Evolutionary conservation across 23 tunicate species (phyloP), one percentile per base, ranked within the genome.

Genomic region (Diplosoma virens): DNA sequence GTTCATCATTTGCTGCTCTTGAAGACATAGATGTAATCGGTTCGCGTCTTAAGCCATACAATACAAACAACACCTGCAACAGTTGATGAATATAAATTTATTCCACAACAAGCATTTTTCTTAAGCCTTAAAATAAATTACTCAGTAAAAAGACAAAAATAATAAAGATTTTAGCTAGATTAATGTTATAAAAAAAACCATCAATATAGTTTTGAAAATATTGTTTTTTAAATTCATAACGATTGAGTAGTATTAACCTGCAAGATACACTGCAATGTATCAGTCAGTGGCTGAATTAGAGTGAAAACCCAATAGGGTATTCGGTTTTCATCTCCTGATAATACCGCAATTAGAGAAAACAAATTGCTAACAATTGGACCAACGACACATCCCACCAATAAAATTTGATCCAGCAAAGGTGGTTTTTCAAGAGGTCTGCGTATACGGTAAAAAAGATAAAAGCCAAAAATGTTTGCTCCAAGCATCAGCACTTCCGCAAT

Each of bases 31-130:
- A 81, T 17, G 72, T 67, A 11, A 84, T 53, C 29, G 90, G 90
- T 77, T 84, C 78, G 2, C 90, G 77, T 52, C 67, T 66, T 32
- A 84, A 55, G 14, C 90, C 90, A 37, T 60, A 84, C 32, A 84
- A 21, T 17, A 84, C 54, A 20, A 84, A 77, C 5, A 58, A 67
- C 6, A 75, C 26, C 88, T 83, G 66, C 35, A 72, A 73, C 1
- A 66, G 14, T 9, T 9, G 9, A 14, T 7, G 14, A 14, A 7
- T 9, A 41, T 41, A 7, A 41, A 41, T 41, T 41, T 14, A 41
- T 7, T 9, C 14, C 14, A 41, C 14, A 41, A 9, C 50, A 41
- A 41, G 50, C 14, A 41, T 7, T 9, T n/a, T n/a, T n/a, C n/a
- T n/a, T 16, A 46, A 46, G 16, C 11, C 11, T 46, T 16, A 11